phyloP scores from a whole-genome alignment of 2,888 invertebrate species.

The Coleophora deauratella region DNA sequence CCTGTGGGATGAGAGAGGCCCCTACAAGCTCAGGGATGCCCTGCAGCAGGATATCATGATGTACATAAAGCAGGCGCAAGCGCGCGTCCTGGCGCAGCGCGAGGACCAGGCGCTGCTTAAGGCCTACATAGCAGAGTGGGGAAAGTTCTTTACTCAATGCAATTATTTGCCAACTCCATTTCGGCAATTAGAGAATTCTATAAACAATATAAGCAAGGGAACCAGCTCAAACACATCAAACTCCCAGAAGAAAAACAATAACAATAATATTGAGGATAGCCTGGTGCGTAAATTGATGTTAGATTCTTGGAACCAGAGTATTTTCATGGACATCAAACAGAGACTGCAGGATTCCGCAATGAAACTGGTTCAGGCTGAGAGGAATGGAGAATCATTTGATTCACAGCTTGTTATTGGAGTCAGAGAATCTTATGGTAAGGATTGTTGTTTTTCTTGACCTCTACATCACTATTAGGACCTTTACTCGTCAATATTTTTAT shows the following conservation, averaged over 20 bases:
- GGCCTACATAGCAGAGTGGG: conserved; percentile 98
- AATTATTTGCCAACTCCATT: conserved; percentile 97
- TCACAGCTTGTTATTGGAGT: conserved; percentile 98
- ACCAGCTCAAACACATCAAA: conserved; percentile 50
- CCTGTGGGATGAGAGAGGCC: conserved; percentile 97
- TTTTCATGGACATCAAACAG: conserved; percentile 96
- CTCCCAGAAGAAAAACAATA: conserved; percentile 66
- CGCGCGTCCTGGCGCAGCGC: conserved; percentile 89
- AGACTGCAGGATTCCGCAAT: conserved; percentile 96
- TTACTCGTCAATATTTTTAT: no score
- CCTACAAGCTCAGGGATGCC: conserved; percentile 88
- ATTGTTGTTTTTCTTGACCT: not conserved
- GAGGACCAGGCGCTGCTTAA: conserved; percentile 97
- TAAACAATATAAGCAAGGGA: conserved; percentile 74
- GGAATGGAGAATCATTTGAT: conserved; percentile 98
- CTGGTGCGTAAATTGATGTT: conserved; percentile 97
- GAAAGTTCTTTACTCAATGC: conserved; percentile 98
- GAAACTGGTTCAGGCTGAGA: conserved; percentile 96
- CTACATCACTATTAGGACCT: no score
- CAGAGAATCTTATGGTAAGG: conserved; percentile 93
- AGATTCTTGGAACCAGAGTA: conserved; percentile 98
- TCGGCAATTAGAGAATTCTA: conserved; percentile 90
- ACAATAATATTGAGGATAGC: conserved; percentile 85
- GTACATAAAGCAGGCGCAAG: conserved; percentile 95
- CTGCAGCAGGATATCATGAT: conserved; percentile 94